These are phyloP conservation scores for Cynocephalus volans DNA, from an alignment of 2,113 vertebrate species.

Conservation along the genomic window DNA sequence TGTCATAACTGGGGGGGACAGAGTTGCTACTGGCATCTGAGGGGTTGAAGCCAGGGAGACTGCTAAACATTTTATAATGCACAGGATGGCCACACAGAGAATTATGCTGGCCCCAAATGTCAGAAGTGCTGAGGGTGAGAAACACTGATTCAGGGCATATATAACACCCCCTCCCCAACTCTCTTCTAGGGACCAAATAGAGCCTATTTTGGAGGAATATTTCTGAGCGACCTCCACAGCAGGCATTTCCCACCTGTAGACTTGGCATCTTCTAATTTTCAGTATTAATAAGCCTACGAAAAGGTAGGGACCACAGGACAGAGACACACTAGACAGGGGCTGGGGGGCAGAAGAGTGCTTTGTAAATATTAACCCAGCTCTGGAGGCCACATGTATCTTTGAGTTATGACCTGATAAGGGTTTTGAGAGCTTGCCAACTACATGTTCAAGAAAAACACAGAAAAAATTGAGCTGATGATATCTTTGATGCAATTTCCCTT, in stretches of 20 bases:
- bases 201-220: neutral
- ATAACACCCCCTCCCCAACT: neutral
- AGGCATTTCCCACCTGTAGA: neutral
- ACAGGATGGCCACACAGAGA: neutral
- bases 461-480: conserved; percentile 82
- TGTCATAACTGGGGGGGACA: neutral
- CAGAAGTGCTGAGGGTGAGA: accelerated
- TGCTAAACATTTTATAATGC: neutral
- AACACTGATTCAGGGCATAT: too few species aligned
- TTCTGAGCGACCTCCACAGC: neutral
- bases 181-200: accelerated
- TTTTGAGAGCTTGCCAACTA: conserved; percentile 88
- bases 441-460: conserved; percentile 85
- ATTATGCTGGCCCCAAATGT: accelerated
- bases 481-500: conserved; percentile 87
- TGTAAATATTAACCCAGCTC: conserved; percentile 88
- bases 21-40: too few species aligned
- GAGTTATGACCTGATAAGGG: conserved; percentile 87
- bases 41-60: neutral
- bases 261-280: neutral
- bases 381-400: conserved; percentile 83
- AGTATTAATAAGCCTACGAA: neutral
- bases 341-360: conserved; percentile 76
- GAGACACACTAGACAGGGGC: conserved; percentile 69
- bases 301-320: neutral